phyloP scores from a whole-genome alignment of 2,888 invertebrate genomes.

The Lordiphosa fenestrarum region DNA sequence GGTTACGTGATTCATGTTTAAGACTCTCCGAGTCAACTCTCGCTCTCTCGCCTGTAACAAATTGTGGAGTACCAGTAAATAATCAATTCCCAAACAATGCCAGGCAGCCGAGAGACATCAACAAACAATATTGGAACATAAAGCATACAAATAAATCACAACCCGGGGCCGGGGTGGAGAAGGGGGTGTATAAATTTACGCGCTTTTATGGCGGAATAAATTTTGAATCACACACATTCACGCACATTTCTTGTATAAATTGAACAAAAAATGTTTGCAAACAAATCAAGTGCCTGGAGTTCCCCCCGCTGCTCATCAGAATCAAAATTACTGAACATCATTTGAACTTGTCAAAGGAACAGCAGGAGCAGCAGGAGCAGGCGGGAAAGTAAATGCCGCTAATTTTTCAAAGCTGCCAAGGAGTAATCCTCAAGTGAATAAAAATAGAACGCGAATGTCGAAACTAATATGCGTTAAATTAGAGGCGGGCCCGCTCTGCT shows the following conservation, averaged over 20 bases:
- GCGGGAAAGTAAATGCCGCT: conserved; percentile 46
- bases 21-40: no score
- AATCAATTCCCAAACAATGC: conserved; percentile 37
- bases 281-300: conserved; percentile 20
- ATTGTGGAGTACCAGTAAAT: conserved; percentile 25
- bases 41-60: conserved; percentile 1
- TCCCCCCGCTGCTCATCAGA: conserved; percentile 32
- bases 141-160: conserved; percentile 60
- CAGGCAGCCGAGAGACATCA: background rate
- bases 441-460: conserved; percentile 32
- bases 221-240: conserved; percentile 39
- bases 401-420: conserved; percentile 39
- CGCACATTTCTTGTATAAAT: conserved; percentile 35
- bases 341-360: conserved; percentile 30
- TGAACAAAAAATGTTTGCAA: conserved; percentile 30
- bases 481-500: conserved; percentile 29
- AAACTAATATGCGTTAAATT: conserved; percentile 62
- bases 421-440: conserved; percentile 25
- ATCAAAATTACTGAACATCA: conserved; percentile 56
- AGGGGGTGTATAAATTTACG: conserved; percentile 42
- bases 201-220: conserved; percentile 69
- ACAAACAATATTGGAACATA: background rate
- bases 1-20: no score
- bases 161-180: conserved; percentile 1
- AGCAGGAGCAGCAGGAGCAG: conserved; percentile 6